A percentile compares a stretch with the other conserved stretches of the same genome.
These are phyloP conservation scores for Phengaris arion DNA, from an alignment of 2,888 invertebrate species.

Conservation along the genomic window DNA sequence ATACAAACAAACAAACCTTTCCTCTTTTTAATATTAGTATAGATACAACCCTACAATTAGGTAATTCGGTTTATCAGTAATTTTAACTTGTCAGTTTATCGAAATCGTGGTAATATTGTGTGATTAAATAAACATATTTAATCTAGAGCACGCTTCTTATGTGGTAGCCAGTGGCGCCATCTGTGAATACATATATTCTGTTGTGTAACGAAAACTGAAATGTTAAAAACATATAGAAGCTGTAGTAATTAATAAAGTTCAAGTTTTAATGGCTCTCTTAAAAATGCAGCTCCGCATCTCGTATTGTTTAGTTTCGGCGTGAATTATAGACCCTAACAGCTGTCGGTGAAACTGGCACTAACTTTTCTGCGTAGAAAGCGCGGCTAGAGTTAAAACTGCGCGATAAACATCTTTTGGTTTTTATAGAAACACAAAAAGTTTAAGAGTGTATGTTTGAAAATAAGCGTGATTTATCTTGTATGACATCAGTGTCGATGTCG, in stretches of 20 bases:
- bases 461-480: slow-evolving; percentile 6
- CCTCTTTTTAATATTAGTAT: neutral
- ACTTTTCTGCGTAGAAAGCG: no score
- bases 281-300: no score
- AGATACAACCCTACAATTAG: neutral
- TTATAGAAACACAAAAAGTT: neutral
- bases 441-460: slow-evolving; percentile 12
- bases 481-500: slow-evolving; percentile 17
- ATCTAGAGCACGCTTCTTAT: neutral
- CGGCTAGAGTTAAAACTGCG: no score
- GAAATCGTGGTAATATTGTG: slow-evolving; percentile 16
- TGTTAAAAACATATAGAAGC: neutral
- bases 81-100: neutral
- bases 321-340: no score
- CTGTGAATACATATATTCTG: slow-evolving; percentile 12
- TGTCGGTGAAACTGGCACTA: no score
- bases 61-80: neutral
- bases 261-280: no score
- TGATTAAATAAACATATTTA: neutral
- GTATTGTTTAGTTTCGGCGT: no score
- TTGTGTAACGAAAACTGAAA: neutral
- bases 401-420: neutral
- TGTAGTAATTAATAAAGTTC: no score
- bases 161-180: neutral
- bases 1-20: neutral